Conservation (phyloP, 1,140 invertebrate species). For the Drosophila melanica region DNA sequence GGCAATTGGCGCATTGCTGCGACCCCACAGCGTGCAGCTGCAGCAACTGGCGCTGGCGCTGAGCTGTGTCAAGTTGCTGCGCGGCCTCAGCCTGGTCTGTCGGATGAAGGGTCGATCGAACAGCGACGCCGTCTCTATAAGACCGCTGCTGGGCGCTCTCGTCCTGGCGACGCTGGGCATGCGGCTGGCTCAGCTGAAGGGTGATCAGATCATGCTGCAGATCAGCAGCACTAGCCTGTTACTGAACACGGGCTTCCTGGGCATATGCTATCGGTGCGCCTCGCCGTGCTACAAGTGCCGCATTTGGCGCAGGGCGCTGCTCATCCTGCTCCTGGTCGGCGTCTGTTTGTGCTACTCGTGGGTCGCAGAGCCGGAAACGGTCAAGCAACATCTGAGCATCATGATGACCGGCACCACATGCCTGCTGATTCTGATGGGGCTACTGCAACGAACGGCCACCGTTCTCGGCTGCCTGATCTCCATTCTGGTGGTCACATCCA, state of each 20-base stretch:
- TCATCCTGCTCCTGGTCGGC: background rate
- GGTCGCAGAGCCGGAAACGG: background rate
- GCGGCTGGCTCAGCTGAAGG: constrained; percentile 3
- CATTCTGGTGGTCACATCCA: background rate
- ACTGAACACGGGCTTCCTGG: background rate
- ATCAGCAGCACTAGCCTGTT: background rate
- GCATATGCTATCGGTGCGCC: background rate
- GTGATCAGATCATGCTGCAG: background rate
- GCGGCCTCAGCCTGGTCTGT: background rate
- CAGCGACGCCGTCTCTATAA: background rate
- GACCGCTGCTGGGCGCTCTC: background rate
- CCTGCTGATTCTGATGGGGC: background rate
- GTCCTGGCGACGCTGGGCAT: constrained; percentile 6
- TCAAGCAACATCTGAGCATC: background rate
- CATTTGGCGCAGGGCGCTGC: background rate
- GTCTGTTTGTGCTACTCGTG: background rate
- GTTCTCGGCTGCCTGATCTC: constrained; percentile 1
- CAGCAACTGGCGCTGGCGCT: background rate
- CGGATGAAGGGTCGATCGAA: background rate
- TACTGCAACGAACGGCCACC: background rate
- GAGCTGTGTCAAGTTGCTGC: constrained; percentile 11
- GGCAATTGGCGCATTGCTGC: background rate
- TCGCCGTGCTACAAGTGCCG: background rate
- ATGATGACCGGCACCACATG: background rate
- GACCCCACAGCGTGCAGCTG: background rate